phyloP scores from a whole-genome alignment of 1,140 invertebrate species.

The Nebria ingens region DNA sequence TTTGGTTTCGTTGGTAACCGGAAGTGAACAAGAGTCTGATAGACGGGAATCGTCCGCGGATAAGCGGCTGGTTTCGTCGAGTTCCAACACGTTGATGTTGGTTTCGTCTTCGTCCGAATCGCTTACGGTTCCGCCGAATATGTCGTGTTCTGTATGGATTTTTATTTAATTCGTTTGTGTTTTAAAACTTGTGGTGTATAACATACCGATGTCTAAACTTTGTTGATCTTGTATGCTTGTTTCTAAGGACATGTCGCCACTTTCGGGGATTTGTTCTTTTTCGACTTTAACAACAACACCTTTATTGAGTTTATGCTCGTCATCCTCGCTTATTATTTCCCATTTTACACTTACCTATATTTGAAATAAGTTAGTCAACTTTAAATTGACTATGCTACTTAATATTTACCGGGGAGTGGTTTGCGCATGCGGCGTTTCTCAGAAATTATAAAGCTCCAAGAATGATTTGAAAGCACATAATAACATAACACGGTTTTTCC shows the following conservation, averaged over 20 bases:
- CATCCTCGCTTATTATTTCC: slow-evolving; percentile 89
- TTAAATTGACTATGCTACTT: background rate
- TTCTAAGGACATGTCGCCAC: slow-evolving; percentile 15
- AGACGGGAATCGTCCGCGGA: slow-evolving; percentile 64
- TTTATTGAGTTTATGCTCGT: slow-evolving; percentile 54
- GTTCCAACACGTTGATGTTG: slow-evolving; percentile 59
- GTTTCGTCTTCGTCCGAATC: slow-evolving; percentile 70
- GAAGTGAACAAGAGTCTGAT: slow-evolving; percentile 62
- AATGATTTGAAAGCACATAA: too few relatives aligned
- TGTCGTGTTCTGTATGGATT: slow-evolving; percentile 58
- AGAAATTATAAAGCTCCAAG: too few relatives aligned
- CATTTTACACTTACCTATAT: slow-evolving; percentile 59
- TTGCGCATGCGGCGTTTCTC: too few relatives aligned
- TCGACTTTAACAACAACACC: slow-evolving; percentile 44
- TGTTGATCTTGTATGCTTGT: slow-evolving; percentile 16
- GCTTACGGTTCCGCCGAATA: slow-evolving; percentile 80
- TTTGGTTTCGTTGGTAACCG: slow-evolving; percentile 30
- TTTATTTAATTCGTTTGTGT: slow-evolving; percentile 16
- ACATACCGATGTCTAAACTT: slow-evolving; percentile 19
- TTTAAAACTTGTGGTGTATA: too few relatives aligned
- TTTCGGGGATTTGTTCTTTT: slow-evolving; percentile 38
- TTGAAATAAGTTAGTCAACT: slow-evolving; percentile 1
- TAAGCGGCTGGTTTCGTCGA: slow-evolving; percentile 67
- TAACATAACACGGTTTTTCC: too few relatives aligned
- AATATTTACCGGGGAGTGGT: too few relatives aligned